A percentile compares a stretch with the other conserved stretches of the same genome.
phyloP scores from a whole-genome alignment of 2,113 vertebrate genomes.

The Aptenodytes patagonicus region DNA sequence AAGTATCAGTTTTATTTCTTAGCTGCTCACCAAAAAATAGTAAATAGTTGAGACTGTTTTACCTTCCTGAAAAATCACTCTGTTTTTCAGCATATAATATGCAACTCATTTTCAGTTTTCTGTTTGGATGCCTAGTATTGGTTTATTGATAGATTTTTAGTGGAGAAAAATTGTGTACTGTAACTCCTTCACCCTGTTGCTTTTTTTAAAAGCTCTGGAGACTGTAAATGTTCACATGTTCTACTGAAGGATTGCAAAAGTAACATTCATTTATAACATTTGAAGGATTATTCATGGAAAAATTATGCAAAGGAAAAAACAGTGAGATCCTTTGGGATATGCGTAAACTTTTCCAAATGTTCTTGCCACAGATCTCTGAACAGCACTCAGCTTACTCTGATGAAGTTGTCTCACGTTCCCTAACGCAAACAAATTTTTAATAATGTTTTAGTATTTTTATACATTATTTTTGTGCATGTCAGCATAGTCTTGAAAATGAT shows the following conservation, averaged over 20 bases:
- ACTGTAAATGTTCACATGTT: constrained; percentile 68
- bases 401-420: constrained; percentile 42
- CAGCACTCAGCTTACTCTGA: constrained; percentile 6
- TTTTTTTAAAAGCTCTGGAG: constrained; percentile 56
- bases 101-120: not conserved
- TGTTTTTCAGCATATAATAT: not conserved
- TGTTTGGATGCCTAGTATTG: not conserved
- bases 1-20: constrained; percentile 10
- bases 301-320: constrained; percentile 81
- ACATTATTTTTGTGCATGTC: constrained; percentile 35
- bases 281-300: constrained; percentile 82
- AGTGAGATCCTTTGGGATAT: constrained; percentile 75
- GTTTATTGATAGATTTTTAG: constrained; percentile 31
- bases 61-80: not conserved
- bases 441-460: constrained; percentile 50
- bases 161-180: constrained; percentile 46
- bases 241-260: constrained; percentile 75
- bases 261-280: constrained; percentile 72
- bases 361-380: constrained; percentile 63
- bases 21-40: not conserved
- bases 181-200: constrained; percentile 44
- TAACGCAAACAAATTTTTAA: constrained; percentile 45
- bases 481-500: constrained; percentile 52
- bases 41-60: not conserved
- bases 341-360: constrained; percentile 79